Base-by-base conservation (phyloP, 2,113 vertebrate genomes). In the Dissostichus mawsoni region DNA sequence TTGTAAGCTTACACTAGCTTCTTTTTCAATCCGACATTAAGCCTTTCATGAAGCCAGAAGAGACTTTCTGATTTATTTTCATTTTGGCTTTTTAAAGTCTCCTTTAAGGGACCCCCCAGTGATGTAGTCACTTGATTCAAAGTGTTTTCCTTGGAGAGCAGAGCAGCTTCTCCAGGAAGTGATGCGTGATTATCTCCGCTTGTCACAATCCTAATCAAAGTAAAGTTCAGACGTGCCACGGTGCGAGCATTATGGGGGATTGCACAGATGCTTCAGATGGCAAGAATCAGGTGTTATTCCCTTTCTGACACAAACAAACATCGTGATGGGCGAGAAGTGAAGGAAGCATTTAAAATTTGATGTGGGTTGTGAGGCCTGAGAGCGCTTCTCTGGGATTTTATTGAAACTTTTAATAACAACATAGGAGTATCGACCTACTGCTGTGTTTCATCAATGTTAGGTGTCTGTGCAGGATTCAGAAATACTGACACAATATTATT, bases 111-210 rank as follows among this genome's bases (percentile, higher is more conserved):
- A 85, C 78, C 78, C 77, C 69, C 78, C 56, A 70, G 52, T 58
- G 76, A 83, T 75, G 69, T 48, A 87, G 81, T 78, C 73, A 82
- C 68, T 84, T n/a, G 11, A 88, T 88, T 84, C 80, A 89, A 84
- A 84, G 76, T 62, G 58, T 76, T 79, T 74, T 81, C 70, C 76
- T 66, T 78, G 11, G 61, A 65, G 74, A 79, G 81, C 44, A 50
- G 36, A 77, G 81, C 48, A 50, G 36, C 76, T 66, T 73, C 86
- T 75, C 83, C 77, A 81, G 58, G 71, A 83, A 78, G 62, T 14
- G 52, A 74, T 65, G 52, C n/a, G 55, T 72, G 76, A 88, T 89
- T 83, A 88, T 76, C 76, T 85, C 67, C 12, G 63, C 53, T 58
- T 50, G 47, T 81, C 74, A 67, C 64, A 56, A 61, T 57, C 68